Base-by-base conservation (phyloP, 2,888 invertebrate genomes). In the Andrena dorsata region DNA sequence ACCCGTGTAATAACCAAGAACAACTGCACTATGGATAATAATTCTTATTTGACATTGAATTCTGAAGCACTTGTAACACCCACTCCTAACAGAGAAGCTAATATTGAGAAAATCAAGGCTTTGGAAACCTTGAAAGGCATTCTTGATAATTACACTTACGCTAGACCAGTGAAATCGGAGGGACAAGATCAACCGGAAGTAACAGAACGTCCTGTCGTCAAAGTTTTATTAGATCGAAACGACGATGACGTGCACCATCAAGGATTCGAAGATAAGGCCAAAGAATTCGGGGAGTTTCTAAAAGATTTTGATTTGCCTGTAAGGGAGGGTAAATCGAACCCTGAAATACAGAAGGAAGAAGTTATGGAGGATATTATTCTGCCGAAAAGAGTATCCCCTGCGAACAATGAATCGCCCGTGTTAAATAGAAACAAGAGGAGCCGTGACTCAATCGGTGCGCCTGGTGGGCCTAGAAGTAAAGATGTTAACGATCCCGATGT, bases 251-350 rank as follows among this genome's bases (percentile, higher is more conserved):
- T 81, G 5, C 63, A 61, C 26, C 8, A 28, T 13, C 10, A 23
- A 20, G 61, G 76, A n/a, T 92, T 93, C 47, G 72, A 78, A 2
- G 88, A 93, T 32, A 94, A 92, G 58, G 71, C 86, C 16, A 92
- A 87, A 70, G 93, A 92, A 60, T 93, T 93, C 65, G 90, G 90
- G 47, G 92, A 91, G 28, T 94, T 93, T 73, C 80, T 94, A 23
- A 82, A 90, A 23, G 89, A 91, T 32, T 93, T 93, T 66, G 90
- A 93, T 76, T 49, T 92, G 2, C 87, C 90, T 0, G 80, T 91
- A 8, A 90, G 82, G 28, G 35, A 74, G 23, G 56, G 47, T 16
- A 68, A 71, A 28, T 61, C 74, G 0, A 65, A 75, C 13, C 30
- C n/a, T 0, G 60, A 63, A n/a, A 61, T 51, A 41, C 6, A 91